Percentiles rank a stretch among this genome's conserved stretches.
Conservation (phyloP, 2,797 vertebrate genomes). For the Gorsachius magnificus region DNA sequence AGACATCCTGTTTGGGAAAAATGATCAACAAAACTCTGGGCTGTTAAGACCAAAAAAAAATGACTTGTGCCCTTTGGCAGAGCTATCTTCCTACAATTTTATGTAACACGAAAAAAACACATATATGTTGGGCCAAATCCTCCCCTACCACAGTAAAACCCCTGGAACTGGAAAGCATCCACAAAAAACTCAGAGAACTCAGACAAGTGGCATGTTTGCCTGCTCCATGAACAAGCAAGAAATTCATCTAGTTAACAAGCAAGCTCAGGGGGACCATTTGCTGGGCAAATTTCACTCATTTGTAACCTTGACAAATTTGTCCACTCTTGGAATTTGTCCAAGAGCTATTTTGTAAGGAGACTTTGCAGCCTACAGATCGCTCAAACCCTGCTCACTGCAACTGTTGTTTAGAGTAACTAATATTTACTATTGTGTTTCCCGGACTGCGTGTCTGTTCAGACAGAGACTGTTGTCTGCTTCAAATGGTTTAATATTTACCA, state of each 20-base stretch:
- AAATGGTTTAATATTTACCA: neutral
- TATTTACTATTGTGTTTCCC: constrained; percentile 3
- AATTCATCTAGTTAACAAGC: constrained; percentile 23
- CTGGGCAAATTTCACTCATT: constrained; percentile 5
- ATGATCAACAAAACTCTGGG: neutral
- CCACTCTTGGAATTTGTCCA: neutral
- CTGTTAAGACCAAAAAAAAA: neutral
- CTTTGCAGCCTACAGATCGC: neutral
- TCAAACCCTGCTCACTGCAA: neutral
- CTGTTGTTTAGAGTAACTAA: neutral
- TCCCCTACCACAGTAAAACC: neutral
- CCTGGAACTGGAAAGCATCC: constrained; percentile 15
- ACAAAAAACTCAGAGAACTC: constrained; percentile 26
- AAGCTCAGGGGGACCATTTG: neutral
- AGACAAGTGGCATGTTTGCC: constrained; percentile 4
- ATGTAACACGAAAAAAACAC: neutral
- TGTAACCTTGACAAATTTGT: neutral
- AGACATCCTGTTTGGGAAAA: neutral
- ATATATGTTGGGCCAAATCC: constrained; percentile 17
- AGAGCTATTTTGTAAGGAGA: neutral
- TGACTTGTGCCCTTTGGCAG: neutral
- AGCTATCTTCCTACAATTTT: constrained; percentile 2
- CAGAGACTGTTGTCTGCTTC: neutral
- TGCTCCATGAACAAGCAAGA: constrained; percentile 30
- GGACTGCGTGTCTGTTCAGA: neutral